Base-by-base conservation (phyloP, 2,888 invertebrate species). In the Anodontia alba region DNA sequence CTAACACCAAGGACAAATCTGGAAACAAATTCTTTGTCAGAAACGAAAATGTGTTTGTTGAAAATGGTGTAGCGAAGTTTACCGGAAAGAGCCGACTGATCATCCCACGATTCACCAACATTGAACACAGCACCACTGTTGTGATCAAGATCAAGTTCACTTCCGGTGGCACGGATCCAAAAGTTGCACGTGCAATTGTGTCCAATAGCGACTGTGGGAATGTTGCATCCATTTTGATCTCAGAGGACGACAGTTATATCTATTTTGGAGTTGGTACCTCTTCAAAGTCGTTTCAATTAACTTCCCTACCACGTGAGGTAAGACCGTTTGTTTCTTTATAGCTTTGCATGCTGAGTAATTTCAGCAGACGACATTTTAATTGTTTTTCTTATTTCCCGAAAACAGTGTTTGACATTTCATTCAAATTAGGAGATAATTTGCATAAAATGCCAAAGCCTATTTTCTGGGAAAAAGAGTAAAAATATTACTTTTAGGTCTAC, bases 101-200 rank as follows among this genome's bases (percentile, higher is more conserved):
- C 15, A 89, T 92, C 10, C 91, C 89, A 1, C 75, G 90, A n/a
- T 92, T 91, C 75, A 87, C 90, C 57, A 92, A 91, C 67, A 72
- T 87, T 15, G 86, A 86, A 23, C 84, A 88, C 49, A 90, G 89
- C 15, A 80, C 76, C 23, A 89, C 88, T 0, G 73, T 92, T 29
- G 80, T 90, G n/a, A 87, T 92, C 17, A 86, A 87, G 42, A 77
- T 88, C n/a, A 88, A 88, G 23, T 91, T 88, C 78, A 86, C 79
- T 43, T 85, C 82, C 29, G 46, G 23, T n/a, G 68, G 17, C 10
- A 43, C 62, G 5, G 33, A 46, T 15, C 69, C 62, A 2, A 67
- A 49, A 3, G 57, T 76, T 5, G 78, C 79, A 26, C 88, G 87
- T 67, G 90, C 91, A 0, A 72, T 92, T 33, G 73, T 92, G 8